Conservation (phyloP, 1,140 invertebrate genomes). For the Achatina immaculata region DNA sequence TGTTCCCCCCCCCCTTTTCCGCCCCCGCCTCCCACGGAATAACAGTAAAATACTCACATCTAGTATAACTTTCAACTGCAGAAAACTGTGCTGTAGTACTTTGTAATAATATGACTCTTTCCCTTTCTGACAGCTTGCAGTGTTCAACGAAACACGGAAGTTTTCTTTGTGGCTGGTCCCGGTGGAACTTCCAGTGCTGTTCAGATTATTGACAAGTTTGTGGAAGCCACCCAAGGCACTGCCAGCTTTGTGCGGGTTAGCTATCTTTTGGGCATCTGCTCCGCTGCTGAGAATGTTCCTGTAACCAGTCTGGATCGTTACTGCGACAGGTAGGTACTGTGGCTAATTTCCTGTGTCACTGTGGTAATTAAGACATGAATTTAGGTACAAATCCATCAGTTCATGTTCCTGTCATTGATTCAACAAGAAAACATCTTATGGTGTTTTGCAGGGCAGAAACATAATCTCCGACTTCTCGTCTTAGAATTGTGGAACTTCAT, state of each 20-base stretch:
- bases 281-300: slow-evolving; percentile 5
- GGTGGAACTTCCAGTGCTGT: slow-evolving; percentile 31
- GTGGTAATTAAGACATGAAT: too few species aligned
- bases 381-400: too few species aligned
- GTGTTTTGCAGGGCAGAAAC: too few species aligned
- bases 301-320: slow-evolving; percentile 18
- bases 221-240: not conserved
- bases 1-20: too few species aligned
- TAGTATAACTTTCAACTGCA: not conserved
- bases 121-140: too few species aligned
- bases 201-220: slow-evolving; percentile 30
- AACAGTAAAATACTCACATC: too few species aligned
- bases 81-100: not conserved
- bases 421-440: too few species aligned
- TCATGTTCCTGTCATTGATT: too few species aligned
- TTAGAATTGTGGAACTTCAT: too few species aligned
- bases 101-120: not conserved
- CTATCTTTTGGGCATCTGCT: slow-evolving; percentile 37
- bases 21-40: too few species aligned
- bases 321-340: slow-evolving; percentile 37
- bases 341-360: too few species aligned
- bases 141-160: slow-evolving; percentile 19
- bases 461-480: too few species aligned
- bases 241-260: slow-evolving; percentile 6
- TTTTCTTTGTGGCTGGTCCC: slow-evolving; percentile 42